Base-by-base conservation (phyloP, 2,888 invertebrate species). In the Pomacea canaliculata region DNA sequence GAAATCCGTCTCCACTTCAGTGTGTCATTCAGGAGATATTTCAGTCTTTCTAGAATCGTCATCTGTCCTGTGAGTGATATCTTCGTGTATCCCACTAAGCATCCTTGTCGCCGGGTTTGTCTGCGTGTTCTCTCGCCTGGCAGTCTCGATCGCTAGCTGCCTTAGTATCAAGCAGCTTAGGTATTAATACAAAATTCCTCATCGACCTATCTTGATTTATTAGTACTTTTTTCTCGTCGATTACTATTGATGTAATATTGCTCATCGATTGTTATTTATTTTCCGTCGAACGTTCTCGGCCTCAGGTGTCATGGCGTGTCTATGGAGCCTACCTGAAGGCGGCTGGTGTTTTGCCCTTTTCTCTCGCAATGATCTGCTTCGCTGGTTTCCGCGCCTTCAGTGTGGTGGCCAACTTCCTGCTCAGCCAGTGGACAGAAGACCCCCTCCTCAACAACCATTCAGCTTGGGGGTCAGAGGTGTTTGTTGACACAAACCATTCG, bases 391-490 rank as follows among this genome's bases (percentile, higher is more conserved):
- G 89, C 77, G 85, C 81, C 0, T 81, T 82, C 18, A 84, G 85
- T 70, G 85, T 90, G 5, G 78, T 78, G n/a, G 84, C 89, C 49
- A 89, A 86, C 79, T 84, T 90, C 51, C 90, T 90, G 90, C 84
- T 91, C 13, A 86, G 88, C 73, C 46, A 73, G 7, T 91, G 91
- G 91, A 90, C 90, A 9, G 88, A 89, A 65, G 90, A 91, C 80
- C 77, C 81, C 0, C 71, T 82, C 48, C 78, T 82, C 4, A 73
- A 83, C 66, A 80, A 87, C 60, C 71, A 75, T 12, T 72, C 78
- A 3, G 67, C 70, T 16, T 67, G 79, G 70, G 56, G 70, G 12
- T 60, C 78, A n/a, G 46, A 68, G 37, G 76, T 71, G 37, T 73
- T 76, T n/a, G 23, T 60, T 12, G 51, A 63, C 13, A 51, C 49